Evolutionary conservation across 2,113 vertebrate species (phyloP), one percentile per base, ranked within the genome.

Genomic region (Osmerus mordax): DNA sequence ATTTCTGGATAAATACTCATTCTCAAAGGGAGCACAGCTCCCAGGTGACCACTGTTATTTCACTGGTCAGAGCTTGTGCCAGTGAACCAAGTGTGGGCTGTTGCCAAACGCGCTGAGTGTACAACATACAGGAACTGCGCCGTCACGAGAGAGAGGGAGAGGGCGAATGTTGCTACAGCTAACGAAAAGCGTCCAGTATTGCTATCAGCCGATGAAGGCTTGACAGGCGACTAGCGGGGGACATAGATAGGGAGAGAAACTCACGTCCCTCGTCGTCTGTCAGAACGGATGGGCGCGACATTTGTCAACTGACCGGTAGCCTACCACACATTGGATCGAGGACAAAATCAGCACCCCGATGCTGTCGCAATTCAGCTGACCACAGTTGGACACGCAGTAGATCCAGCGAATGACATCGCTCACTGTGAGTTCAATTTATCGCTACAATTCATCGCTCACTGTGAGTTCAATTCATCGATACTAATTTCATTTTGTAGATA

Each of bases 121-220:
- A 73, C 74, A 78, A 72, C 72, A 82, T 74, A 84, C 84, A 88
- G 88, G 89, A 88, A 89, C 80, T 86, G 86, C 76, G 70, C 81
- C 75, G 84, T 82, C 80, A 80, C 65, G 69, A 67, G 21, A 51
- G 65, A 18, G 66, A 74, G 32, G 51, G 65, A 73, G 72, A 78
- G 73, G 67, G 21, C 79, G 58, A 78, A 29, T 67, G 74, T 66
- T 67, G 59, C 36, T 36, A 36, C 32, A 36, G 32, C 32, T 36
- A 36, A 36, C 32, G 5, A 41, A 64, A 55, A 83, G 85, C 69
- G 73, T 77, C 78, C 59, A 21, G 59, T 32, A 23, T 52, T 81
- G 83, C 84, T 89, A 90, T 90, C 89, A 80, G 81, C 68, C 73
- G 88, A 87, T 85, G 81, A 74, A 86, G 66, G 80, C 78, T 67